Evolutionary conservation across 2,888 invertebrate genomes (phyloP), one percentile per base, ranked within the genome.

Genomic region (Aporophyla nigra): DNA sequence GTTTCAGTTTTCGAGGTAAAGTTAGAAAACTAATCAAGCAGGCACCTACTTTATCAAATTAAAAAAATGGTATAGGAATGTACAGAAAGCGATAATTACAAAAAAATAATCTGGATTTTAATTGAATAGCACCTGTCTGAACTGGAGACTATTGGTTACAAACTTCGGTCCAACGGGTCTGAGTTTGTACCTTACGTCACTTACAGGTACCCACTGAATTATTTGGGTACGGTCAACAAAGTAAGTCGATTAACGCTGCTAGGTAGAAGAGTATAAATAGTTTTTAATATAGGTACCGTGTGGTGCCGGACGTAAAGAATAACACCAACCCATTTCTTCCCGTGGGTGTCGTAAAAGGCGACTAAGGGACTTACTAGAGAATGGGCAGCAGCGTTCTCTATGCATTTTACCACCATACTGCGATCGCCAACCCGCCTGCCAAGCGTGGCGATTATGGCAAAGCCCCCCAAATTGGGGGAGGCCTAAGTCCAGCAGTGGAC

Each of bases 1-100:
- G 67, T 70, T 69, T 75, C 21, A 7, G 58, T 14, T 71, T 66
- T 74, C 49, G n/a, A 81, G 75, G 59, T 85, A 76, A 81, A 65
- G 27, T 73, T 80, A 33, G 33, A 66, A 81, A 84, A 61, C 2
- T 54, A 80, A 80, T 70, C n/a, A 67, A 49, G 0, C 27, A 24
- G 43, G 43, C 10, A 46, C 43, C 43, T 56, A 56, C 56, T 12
- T 1, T 27, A 19, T 19, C 9, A 12, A 21, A 2, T 21, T 16
- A n/a, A 46, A 54, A 69, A n/a, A 78, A 70, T 59, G 33, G 63
- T 62, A 71, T 73, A 66, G n/a, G 5, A 53, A 68, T 5, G 0
- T 68, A 71, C 19, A 53, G 1, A 10, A n/a, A 51, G 19, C 51
- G 21, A 10, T 49, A 2, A 10, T 14, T 24, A 46, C 33, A 43